Evolutionary conservation across 2,888 invertebrate species (phyloP).

Genomic region (Lithophane socia): DNA sequence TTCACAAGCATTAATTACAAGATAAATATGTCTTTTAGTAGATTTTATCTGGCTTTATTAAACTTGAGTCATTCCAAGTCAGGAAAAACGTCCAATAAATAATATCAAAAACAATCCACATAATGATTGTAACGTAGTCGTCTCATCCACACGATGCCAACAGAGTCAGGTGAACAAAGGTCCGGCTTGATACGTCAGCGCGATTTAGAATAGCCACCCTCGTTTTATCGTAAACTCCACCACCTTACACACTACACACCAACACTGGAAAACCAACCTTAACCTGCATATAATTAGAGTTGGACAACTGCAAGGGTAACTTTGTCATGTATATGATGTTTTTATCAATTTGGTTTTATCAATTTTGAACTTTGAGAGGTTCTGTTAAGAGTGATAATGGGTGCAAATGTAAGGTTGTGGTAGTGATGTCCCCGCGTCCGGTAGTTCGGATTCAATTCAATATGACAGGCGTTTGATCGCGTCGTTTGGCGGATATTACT

Average conservation of each 20-base stretch:
- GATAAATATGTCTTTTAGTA: neutral
- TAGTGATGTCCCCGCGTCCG: conserved; percentile 72
- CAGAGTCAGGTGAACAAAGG: conserved; percentile 86
- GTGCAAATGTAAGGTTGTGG: conserved; percentile 58
- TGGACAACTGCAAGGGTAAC: conserved; percentile 12
- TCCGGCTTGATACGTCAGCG: conserved; percentile 87
- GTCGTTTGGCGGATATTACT: conserved; percentile 78
- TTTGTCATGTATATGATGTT: conserved; percentile 53
- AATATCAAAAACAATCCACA: neutral
- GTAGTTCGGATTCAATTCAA: conserved; percentile 83
- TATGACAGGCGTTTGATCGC: conserved; percentile 85
- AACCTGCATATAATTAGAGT: neutral
- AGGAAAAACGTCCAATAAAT: neutral
- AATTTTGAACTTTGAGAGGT: conserved; percentile 52
- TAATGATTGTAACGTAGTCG: conserved; percentile 15
- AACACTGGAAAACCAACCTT: conserved; percentile 32
- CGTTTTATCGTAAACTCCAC: conserved; percentile 79
- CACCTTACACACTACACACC: conserved; percentile 1
- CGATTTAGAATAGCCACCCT: conserved; percentile 86
- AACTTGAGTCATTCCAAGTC: neutral
- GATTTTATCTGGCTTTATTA: neutral
- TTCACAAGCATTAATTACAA: neutral
- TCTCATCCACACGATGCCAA: conserved; percentile 76
- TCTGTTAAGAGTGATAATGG: conserved; percentile 49
- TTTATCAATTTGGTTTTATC: conserved; percentile 30